A percentile compares a stretch with the other conserved stretches of the same genome.
These are phyloP conservation scores for Atractosteus spatula DNA, from an alignment of 2,113 vertebrate genomes.

Conservation along the genomic window DNA sequence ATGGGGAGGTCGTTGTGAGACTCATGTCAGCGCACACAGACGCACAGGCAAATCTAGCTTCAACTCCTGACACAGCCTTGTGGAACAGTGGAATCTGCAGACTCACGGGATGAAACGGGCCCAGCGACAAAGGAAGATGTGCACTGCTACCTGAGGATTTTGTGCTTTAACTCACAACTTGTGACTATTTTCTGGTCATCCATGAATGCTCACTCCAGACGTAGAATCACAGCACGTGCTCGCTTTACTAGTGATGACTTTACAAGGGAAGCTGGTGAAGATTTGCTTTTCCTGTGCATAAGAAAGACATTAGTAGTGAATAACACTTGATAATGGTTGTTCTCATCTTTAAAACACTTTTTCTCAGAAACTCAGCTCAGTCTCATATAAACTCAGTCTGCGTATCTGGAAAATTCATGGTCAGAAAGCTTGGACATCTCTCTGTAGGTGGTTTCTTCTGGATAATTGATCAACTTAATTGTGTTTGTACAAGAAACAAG, in stretches of 20 bases:
- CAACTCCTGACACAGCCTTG: conserved; percentile 30
- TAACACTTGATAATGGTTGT: conserved; percentile 92
- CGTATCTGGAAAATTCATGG: too few species aligned
- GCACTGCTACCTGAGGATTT: too few species aligned
- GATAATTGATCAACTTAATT: too few species aligned
- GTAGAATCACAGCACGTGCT: too few species aligned
- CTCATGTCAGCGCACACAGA: neutral
- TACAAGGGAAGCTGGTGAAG: conserved; percentile 19
- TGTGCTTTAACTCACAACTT: too few species aligned
- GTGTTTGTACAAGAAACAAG: too few species aligned
- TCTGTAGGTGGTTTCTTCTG: too few species aligned
- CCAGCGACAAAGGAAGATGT: conserved; percentile 4
- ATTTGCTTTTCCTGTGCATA: conserved; percentile 29
- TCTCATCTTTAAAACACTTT: conserved; percentile 64
- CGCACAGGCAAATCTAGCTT: conserved; percentile 10
- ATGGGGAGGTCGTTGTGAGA: conserved; percentile 2
- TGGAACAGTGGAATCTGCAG: conserved; percentile 22
- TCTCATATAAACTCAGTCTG: too few species aligned
- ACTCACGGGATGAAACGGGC: neutral
- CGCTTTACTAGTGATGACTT: too few species aligned
- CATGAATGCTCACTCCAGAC: too few species aligned
- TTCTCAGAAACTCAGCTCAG: neutral
- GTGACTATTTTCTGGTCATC: too few species aligned
- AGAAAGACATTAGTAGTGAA: conserved; percentile 57
- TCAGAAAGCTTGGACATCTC: too few species aligned